Evolutionary conservation across 2,113 vertebrate species (phyloP).

Genomic region (Excalfactoria chinensis): DNA sequence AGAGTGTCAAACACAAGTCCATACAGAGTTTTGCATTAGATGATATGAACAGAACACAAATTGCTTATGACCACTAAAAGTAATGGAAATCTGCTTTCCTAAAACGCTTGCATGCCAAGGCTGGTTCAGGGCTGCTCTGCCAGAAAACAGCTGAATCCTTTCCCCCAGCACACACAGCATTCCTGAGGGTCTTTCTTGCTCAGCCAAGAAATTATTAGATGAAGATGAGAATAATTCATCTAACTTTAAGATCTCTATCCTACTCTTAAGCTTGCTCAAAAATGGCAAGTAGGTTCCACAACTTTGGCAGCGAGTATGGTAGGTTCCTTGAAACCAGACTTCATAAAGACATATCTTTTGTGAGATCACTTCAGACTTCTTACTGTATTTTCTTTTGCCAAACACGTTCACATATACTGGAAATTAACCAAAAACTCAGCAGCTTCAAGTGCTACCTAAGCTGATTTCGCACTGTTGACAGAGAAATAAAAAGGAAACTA

Average conservation of each 20-base stretch:
- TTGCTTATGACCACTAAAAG: neutral
- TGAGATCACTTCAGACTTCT: neutral
- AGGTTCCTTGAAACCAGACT: neutral
- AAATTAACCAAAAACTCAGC: neutral
- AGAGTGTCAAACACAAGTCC: neutral
- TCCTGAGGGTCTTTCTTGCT: neutral
- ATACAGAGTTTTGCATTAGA: neutral
- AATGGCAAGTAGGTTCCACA: neutral
- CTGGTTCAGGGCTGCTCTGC: neutral
- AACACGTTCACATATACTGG: neutral
- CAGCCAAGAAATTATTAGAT: neutral
- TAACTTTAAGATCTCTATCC: neutral
- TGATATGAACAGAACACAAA: slow-evolving; percentile 13
- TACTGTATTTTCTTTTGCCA: neutral
- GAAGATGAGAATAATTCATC: slow-evolving; percentile 28
- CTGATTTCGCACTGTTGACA: neutral
- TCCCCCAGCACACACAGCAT: neutral
- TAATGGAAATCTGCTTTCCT: slow-evolving; percentile 16
- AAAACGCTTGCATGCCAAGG: neutral
- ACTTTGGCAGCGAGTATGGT: neutral
- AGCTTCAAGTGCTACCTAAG: neutral
- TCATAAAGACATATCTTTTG: neutral
- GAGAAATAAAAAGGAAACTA: neutral
- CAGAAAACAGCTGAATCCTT: neutral
- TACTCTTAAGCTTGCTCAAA: neutral